Base-by-base conservation (phyloP, 2,797 vertebrate species). In the Vespertilio murinus region DNA sequence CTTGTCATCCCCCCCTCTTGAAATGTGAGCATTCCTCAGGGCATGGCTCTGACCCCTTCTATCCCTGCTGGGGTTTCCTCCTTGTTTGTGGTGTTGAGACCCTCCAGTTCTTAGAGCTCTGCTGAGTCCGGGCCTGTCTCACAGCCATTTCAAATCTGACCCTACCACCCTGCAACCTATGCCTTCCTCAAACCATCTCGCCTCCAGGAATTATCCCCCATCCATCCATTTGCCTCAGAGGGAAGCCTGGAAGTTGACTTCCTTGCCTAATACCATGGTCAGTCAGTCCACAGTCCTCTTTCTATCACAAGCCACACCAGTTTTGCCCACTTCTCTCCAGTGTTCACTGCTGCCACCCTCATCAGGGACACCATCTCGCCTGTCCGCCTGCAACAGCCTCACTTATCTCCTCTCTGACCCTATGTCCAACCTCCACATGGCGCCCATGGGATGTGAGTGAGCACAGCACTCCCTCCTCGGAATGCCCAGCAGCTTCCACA, bases 21-120 rank as follows among this genome's bases (percentile, higher is more conserved):
- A 47, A 73, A 56, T 35, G 14, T 35, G 38, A 56, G 54, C 17
- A 9, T 25, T 84, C 82, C 47, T 83, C 6, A 42, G 65, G 33
- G 47, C 45, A 22, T 8, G 47, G 30, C n/a, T 64, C 25, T 2
- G 13, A 40, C 6, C 20, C 45, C 64, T 70, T 38, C 30, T 30
- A 20, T 45, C n/a, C 28, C 30, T 25, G 9, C 30, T 22, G n/a
- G 56, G 74, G 73, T 47, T 75, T 92, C 71, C 28, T 79, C 49
- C 67, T 91, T 42, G 88, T 64, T 93, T 6, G 1, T 9, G n/a
- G 47, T 52, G 78, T 67, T 75, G 22, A 42, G 52, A 67, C 18
- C 25, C 18, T 45, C 49, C 2, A 47, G 49, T 75, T 89, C 52
- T 70, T 70, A 75, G 79, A 79, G 67, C 56, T 88, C 91, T 79